Conservation (phyloP, 1,140 invertebrate species). For the Ptiloglossa arizonensis region DNA sequence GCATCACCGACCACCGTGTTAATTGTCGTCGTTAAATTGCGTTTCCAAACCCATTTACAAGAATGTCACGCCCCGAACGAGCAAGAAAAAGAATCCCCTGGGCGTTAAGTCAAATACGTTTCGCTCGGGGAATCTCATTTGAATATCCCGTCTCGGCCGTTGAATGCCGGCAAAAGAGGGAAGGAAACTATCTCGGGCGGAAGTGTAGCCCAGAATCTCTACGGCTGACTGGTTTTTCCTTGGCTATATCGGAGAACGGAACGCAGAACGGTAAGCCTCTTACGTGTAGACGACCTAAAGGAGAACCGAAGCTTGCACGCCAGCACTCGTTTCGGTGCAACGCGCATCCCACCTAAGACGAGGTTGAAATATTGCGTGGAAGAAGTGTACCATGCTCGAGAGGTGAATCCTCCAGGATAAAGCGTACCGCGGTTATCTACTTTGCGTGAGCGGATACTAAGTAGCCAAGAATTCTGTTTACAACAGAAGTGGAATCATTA, state of each 20-base stretch:
- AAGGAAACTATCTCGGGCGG: constrained; percentile 7
- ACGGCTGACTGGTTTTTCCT: constrained; percentile 28
- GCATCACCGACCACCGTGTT: neutral
- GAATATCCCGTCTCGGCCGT: constrained; percentile 30
- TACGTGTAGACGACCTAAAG: constrained; percentile 10
- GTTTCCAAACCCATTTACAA: constrained; percentile 18
- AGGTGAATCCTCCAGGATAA: constrained; percentile 20
- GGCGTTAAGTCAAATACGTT: constrained; percentile 34
- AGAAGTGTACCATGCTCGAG: constrained; percentile 3
- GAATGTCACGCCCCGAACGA: neutral
- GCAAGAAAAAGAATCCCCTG: constrained; percentile 12
- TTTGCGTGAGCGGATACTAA: constrained; percentile 14
- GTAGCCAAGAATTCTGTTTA: neutral
- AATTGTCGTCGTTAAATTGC: constrained; percentile 35
- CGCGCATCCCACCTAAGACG: neutral
- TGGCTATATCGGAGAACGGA: constrained; percentile 22
- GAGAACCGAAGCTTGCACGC: neutral
- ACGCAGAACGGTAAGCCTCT: constrained; percentile 34
- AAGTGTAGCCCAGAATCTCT: constrained; percentile 13
- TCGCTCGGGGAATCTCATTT: constrained; percentile 42
- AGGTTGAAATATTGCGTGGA: constrained; percentile 21
- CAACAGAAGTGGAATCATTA: no score
- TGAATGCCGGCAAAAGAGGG: neutral
- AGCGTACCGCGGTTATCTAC: constrained; percentile 25
- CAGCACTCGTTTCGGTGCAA: constrained; percentile 11